Evolutionary conservation across 2,797 vertebrate species (phyloP).

Genomic region (Sus cebifrons): DNA sequence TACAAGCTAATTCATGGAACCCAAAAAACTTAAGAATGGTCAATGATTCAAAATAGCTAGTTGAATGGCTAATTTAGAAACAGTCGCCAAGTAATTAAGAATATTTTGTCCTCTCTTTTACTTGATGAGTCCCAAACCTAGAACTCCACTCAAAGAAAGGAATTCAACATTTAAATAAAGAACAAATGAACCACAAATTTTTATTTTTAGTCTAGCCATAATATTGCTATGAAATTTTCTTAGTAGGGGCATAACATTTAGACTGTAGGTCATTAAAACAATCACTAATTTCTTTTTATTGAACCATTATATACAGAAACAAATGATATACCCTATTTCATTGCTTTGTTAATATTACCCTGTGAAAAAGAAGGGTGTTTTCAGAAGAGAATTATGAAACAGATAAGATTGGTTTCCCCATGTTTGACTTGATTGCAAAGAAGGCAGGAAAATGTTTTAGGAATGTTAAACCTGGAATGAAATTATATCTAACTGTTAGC

Average conservation of each 20-base stretch:
- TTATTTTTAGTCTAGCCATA: slow-evolving; percentile 57
- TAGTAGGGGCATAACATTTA: slow-evolving; percentile 66
- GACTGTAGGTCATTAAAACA: slow-evolving; percentile 74
- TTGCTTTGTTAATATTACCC: slow-evolving; percentile 68
- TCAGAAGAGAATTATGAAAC: slow-evolving; percentile 67
- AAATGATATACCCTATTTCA: slow-evolving; percentile 75
- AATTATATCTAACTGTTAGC: neutral
- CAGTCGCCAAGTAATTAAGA: neutral
- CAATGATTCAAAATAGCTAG: slow-evolving; percentile 13
- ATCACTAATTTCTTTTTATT: slow-evolving; percentile 78
- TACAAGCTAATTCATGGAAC: neutral
- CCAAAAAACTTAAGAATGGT: neutral
- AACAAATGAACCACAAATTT: slow-evolving; percentile 54
- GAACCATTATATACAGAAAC: slow-evolving; percentile 57
- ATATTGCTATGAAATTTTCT: slow-evolving; percentile 74
- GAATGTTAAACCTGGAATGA: neutral
- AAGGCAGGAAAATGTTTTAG: slow-evolving; percentile 34
- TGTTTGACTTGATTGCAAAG: slow-evolving; percentile 60
- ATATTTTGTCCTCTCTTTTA: slow-evolving; percentile 20
- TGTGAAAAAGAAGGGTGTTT: slow-evolving; percentile 57
- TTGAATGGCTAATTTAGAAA: neutral
- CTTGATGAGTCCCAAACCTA: slow-evolving; percentile 28
- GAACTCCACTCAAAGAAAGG: neutral
- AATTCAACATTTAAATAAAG: slow-evolving; percentile 66
- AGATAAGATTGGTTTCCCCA: neutral